Base-by-base conservation (phyloP, 1,140 invertebrate species). In the Drosophila jambulina region DNA sequence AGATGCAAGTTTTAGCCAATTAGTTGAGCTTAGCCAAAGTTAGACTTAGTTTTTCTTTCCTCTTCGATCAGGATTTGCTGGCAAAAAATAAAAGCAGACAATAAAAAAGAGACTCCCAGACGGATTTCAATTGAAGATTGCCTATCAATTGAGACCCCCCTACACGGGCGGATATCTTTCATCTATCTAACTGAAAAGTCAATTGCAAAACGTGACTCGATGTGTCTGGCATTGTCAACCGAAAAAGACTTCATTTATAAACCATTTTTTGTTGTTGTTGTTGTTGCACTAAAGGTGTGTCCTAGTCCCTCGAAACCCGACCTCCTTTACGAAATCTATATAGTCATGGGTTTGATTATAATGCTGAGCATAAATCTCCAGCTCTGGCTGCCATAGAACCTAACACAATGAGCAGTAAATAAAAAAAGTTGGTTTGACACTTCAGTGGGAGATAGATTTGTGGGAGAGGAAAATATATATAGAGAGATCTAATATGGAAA, bases 1-100 rank as follows among this genome's bases (percentile, higher is more conserved):
- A 75, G 80, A 82, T 87, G 83, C 83, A 80, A 83, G 83, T 87
- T 78, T 87, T 75, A 77, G 84, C 84, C 84, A 87, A 87, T 87
- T 87, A 87, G 83, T 65, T 77, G 76, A 82, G 83, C 74, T 87
- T 69, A 45, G 53, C 46, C 72, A 82, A 79, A 83, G 75, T 75
- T 69, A 27, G 59, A 78, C 58, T 78, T 61, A 74, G 75, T 78
- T 68, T 68, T 65, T 69, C 27, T 21, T 34, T 57, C 8, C 53
- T 27, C 23, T 54, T 34, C 38, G 49, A 46, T 60, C 61, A 34
- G 62, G 61, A 70, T 70, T 70, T 54, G 64, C 49, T 65, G 17
- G 21, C 25, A 45, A 15, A 45, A 23, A 45, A 45, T 4, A 42
- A 15, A 3, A 19, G 13, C 9, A 36, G 9, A 36, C 21, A 13